Evolutionary conservation across 64 coral and sea anemone genomes (phyloP).

Genomic region (Hydrozoanthus tunicans): DNA sequence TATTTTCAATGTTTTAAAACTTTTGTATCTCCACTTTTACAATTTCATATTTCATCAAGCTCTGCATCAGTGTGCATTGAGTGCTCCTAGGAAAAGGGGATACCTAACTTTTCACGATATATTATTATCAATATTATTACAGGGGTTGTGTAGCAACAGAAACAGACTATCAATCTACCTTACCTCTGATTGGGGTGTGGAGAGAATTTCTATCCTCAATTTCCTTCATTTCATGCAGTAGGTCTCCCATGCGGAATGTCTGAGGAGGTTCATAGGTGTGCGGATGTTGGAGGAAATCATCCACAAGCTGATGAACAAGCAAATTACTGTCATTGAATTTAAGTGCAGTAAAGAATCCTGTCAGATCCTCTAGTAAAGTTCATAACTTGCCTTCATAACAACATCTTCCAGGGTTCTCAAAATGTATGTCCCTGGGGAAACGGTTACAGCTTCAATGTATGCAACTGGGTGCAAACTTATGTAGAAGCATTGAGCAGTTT

Average conservation of each 20-base stretch:
- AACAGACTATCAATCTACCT: neutral
- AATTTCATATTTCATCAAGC: too few species aligned
- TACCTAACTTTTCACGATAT: neutral
- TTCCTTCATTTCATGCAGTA: constrained; percentile 94
- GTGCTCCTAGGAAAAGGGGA: neutral
- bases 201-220: constrained; percentile 79
- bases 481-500: too few species aligned
- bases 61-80: too few species aligned
- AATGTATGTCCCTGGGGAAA: too few species aligned
- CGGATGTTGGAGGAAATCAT: constrained; percentile 88
- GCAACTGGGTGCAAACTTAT: too few species aligned
- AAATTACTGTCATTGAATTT: neutral
- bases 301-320: constrained; percentile 56
- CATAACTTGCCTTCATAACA: too few species aligned
- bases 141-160: neutral
- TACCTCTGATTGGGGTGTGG: constrained; percentile 85
- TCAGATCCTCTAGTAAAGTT: neutral
- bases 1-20: too few species aligned
- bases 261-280: constrained; percentile 80
- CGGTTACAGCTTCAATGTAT: too few species aligned
- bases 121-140: neutral
- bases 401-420: too few species aligned
- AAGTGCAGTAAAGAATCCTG: neutral
- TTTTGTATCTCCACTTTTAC: too few species aligned
- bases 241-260: constrained; percentile 89